phyloP scores from a whole-genome alignment of 2,113 vertebrate species.

The Oenanthe oenanthe region DNA sequence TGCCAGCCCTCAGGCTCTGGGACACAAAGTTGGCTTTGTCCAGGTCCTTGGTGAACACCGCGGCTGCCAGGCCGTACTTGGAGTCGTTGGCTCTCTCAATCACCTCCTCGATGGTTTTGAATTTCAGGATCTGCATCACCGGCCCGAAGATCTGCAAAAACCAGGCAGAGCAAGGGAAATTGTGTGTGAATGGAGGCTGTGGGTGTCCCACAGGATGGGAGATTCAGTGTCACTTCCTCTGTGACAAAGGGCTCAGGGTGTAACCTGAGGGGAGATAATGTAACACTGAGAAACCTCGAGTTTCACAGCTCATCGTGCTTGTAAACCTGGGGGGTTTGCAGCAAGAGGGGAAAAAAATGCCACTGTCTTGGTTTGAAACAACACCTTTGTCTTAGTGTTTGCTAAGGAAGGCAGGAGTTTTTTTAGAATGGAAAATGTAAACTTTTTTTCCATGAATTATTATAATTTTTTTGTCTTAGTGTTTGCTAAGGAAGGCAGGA shows the following conservation, averaged over 20 bases:
- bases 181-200: neutral
- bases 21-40: constrained; percentile 92
- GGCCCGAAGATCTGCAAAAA: constrained; percentile 91
- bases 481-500: neutral
- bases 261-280: neutral
- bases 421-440: neutral
- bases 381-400: too few relatives aligned
- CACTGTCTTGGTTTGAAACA: neutral
- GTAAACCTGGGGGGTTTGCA: neutral
- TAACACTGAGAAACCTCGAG: accelerated
- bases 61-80: constrained; percentile 90
- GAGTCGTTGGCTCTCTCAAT: constrained; percentile 89
- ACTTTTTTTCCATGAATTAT: neutral
- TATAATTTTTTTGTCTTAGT: too few relatives aligned
- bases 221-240: neutral
- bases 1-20: constrained; percentile 86
- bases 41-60: constrained; percentile 91
- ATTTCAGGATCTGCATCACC: constrained; percentile 97
- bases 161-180: neutral
- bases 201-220: neutral
- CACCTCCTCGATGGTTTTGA: constrained; percentile 90
- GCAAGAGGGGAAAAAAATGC: neutral
- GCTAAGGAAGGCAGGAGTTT: neutral
- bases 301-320: neutral
- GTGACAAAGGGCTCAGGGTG: accelerated